Evolutionary conservation across 1,140 invertebrate species (phyloP).

Genomic region (Vollenhovia emeryi): DNA sequence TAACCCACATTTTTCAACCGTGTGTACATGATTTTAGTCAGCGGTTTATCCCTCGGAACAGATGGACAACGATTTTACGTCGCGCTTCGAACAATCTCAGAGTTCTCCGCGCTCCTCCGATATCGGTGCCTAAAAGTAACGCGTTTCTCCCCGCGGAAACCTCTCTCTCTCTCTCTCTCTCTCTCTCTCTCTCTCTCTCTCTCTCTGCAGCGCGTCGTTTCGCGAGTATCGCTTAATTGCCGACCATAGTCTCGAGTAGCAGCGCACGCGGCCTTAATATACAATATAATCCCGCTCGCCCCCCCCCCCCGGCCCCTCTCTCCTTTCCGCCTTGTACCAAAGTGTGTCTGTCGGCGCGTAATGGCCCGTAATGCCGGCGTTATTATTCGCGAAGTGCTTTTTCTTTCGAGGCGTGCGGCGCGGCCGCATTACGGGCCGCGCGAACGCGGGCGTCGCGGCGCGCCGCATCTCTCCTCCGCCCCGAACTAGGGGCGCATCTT

Average conservation of each 20-base stretch:
- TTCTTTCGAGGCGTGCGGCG: conserved; percentile 30
- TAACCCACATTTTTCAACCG: too few relatives aligned
- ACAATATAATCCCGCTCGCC: conserved; percentile 48
- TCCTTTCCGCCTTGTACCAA: background rate
- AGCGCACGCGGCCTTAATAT: conserved; percentile 27
- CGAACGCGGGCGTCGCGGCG: background rate
- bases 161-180: background rate
- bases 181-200: too few relatives aligned
- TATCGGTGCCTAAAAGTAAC: background rate
- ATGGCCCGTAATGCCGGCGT: conserved; percentile 52
- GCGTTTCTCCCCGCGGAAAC: too few relatives aligned
- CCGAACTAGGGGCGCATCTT: conserved; percentile 10
- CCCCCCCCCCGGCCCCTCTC: background rate
- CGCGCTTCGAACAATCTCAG: background rate
- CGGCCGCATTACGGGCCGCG: conserved; percentile 1
- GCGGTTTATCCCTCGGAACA: too few relatives aligned
- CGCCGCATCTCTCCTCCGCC: conserved; percentile 31
- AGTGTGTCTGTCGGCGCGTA: conserved; percentile 52
- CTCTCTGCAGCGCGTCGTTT: too few relatives aligned
- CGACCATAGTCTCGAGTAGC: conserved; percentile 41
- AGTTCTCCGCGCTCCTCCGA: background rate
- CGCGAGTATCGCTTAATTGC: conserved; percentile 50
- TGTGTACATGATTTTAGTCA: background rate
- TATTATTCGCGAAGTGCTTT: conserved; percentile 65
- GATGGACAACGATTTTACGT: background rate